A percentile compares a stretch with the other conserved stretches of the same genome.
These are phyloP conservation scores for Eunapius fragilis DNA, from an alignment of 37 sponge, comb jelly and placozoan species.

Conservation along the genomic window DNA sequence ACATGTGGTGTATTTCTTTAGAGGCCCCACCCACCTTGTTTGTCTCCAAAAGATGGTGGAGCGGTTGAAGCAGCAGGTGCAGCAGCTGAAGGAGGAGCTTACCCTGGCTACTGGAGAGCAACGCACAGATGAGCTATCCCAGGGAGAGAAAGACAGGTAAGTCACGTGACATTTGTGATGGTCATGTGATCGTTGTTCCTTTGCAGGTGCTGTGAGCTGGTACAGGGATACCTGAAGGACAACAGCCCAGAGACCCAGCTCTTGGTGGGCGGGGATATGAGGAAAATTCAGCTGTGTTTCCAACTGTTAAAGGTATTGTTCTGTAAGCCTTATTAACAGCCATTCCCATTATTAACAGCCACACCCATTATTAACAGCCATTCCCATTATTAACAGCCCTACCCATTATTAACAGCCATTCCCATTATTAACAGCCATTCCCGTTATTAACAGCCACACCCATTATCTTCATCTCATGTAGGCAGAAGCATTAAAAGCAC, in stretches of 20 bases:
- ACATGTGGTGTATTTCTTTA: background rate
- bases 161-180: slow-evolving; percentile 1
- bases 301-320: slow-evolving; percentile 75
- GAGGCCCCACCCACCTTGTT: no score
- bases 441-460: no score
- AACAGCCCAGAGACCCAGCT: slow-evolving; percentile 75
- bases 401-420: background rate
- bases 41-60: slow-evolving; percentile 67
- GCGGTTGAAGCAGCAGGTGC: slow-evolving; percentile 81
- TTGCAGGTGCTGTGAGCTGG: slow-evolving; percentile 73
- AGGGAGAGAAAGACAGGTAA: slow-evolving; percentile 79
- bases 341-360: no score
- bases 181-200: slow-evolving; percentile 2
- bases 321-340: background rate
- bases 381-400: no score
- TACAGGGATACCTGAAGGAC: slow-evolving; percentile 73
- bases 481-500: background rate
- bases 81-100: slow-evolving; percentile 88
- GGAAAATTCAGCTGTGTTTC: slow-evolving; percentile 93
- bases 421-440: background rate
- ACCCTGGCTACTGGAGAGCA: slow-evolving; percentile 88
- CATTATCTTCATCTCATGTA: no score
- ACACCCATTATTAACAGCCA: background rate
- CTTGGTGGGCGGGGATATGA: slow-evolving; percentile 83
- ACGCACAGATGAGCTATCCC: slow-evolving; percentile 81